Evolutionary conservation across 2,113 vertebrate species (phyloP).

Genomic region (Hylia prasina): DNA sequence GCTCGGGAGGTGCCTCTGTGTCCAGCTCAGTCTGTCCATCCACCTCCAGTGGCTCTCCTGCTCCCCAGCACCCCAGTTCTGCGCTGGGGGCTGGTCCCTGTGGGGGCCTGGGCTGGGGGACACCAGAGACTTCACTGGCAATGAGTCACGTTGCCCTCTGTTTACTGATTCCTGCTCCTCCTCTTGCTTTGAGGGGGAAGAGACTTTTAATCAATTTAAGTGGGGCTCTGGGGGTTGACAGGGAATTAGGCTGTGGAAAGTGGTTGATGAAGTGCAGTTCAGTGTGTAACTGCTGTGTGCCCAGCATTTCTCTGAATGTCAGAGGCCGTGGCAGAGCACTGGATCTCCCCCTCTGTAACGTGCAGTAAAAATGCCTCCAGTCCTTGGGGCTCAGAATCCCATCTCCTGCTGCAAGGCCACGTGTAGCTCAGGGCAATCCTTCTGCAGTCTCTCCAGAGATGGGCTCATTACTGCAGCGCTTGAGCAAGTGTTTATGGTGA

Average conservation of each 20-base stretch:
- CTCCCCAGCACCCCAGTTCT: fast-evolving
- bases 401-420: background rate
- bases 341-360: background rate
- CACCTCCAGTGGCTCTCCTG: fast-evolving
- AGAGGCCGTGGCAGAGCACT: background rate
- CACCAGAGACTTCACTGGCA: fast-evolving
- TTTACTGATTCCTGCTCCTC: fast-evolving
- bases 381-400: background rate
- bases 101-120: fast-evolving
- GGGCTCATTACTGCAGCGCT: background rate
- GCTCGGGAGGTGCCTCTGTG: fast-evolving
- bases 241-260: background rate
- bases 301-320: background rate
- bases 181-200: background rate
- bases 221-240: background rate
- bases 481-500: background rate
- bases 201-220: background rate
- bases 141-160: background rate
- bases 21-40: background rate
- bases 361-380: background rate
- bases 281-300: background rate
- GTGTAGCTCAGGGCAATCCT: background rate
- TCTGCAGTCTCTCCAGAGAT: background rate
- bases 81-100: background rate
- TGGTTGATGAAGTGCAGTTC: background rate